Conservation (phyloP, 2,888 invertebrate genomes). For the Lysandra coridon region DNA sequence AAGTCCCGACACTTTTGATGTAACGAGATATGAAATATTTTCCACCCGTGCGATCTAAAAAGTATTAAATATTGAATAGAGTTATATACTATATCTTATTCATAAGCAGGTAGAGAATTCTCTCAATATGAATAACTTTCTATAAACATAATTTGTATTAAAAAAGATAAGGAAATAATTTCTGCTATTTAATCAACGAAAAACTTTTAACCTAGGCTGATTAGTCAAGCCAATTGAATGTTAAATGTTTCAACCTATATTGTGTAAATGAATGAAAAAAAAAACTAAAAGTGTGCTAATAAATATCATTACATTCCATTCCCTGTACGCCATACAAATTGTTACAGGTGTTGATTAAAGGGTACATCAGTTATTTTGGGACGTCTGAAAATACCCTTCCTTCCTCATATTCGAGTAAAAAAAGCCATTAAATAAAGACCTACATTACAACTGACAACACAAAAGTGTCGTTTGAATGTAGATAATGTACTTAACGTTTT, state of each 20-base stretch:
- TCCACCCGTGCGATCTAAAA: constrained; percentile 5
- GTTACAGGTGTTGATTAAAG: not conserved
- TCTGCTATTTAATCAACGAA: no score
- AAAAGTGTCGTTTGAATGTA: constrained; percentile 23
- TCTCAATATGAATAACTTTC: no score
- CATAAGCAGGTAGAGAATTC: not conserved
- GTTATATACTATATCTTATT: not conserved
- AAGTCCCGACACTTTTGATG: constrained; percentile 17
- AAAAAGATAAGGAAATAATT: no score
- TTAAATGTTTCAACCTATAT: no score
- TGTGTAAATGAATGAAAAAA: no score
- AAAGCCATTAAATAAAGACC: not conserved
- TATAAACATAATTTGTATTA: no score
- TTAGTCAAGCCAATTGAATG: no score
- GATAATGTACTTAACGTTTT: constrained; percentile 30
- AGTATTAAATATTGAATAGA: constrained; percentile 23
- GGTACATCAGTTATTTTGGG: not conserved
- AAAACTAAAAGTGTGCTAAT: no score
- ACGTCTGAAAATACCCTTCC: not conserved
- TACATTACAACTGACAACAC: not conserved
- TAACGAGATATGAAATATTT: constrained; percentile 28
- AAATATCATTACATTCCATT: not conserved
- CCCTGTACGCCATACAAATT: not conserved
- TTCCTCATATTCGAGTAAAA: not conserved
- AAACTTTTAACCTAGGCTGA: no score